Conservation (phyloP, 2,797 vertebrate species). For the Typhlichthys subterraneus region DNA sequence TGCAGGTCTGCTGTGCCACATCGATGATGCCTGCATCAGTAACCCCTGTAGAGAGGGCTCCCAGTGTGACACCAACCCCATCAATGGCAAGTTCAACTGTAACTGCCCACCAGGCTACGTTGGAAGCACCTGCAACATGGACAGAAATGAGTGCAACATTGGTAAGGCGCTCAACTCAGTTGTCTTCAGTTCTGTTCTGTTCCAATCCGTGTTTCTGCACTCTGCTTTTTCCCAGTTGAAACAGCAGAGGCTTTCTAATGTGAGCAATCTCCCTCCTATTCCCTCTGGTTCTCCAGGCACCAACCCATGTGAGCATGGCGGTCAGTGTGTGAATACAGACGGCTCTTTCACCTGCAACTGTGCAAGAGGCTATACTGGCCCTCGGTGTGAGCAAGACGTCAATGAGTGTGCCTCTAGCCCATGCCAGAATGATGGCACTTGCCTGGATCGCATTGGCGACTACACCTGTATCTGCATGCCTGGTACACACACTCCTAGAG, state of each 20-base stretch:
- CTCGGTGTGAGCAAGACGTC: constrained; percentile 92
- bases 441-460: constrained; percentile 92
- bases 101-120: constrained; percentile 80
- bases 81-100: constrained; percentile 83
- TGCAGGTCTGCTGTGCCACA: constrained; percentile 81
- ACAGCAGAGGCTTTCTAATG: too few species aligned
- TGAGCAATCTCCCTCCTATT: not conserved
- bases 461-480: constrained; percentile 94
- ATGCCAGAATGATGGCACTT: constrained; percentile 93
- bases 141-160: constrained; percentile 82
- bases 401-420: constrained; percentile 92
- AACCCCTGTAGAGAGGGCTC: constrained; percentile 81
- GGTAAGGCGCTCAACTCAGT: constrained; percentile 59
- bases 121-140: constrained; percentile 78
- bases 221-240: not conserved
- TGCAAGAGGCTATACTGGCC: constrained; percentile 84
- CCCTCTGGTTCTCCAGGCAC: constrained; percentile 75
- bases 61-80: constrained; percentile 83
- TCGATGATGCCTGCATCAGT: constrained; percentile 81
- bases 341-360: constrained; percentile 94
- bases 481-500: constrained; percentile 41
- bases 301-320: constrained; percentile 91
- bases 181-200: not conserved
- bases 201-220: not conserved
- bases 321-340: constrained; percentile 90